Base-by-base conservation (phyloP, 2,888 invertebrate species). In the Hemicrepidius hirtus region DNA sequence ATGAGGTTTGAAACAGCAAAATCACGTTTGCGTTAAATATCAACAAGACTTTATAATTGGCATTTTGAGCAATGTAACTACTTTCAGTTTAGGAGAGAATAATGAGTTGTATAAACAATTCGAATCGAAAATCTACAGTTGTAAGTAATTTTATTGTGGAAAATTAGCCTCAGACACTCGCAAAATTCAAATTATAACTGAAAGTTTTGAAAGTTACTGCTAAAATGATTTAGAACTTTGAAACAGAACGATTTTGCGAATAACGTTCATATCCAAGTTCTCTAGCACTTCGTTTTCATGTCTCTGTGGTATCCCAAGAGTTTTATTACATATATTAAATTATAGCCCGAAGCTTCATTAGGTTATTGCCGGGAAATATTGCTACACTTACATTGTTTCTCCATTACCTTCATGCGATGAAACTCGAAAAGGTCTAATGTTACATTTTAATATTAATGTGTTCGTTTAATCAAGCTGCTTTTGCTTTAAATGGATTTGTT, bases 361-460 rank as follows among this genome's bases (percentile, higher is more conserved):
- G 46, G 16, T 20, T 46, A 32, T 32, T 7, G 46, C 16, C 46
- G 46, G 46, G 46, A 40, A 46, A 46, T 53, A 20, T 21, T 28
- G 24, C 53, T 5, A 28, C 53, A 53, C 6, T n/a, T 53, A 53
- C 53, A 53, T 53, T 28, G 53, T 24, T n/a, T 53, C 20, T 50
- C 50, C 50, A 50, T 50, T 50, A 50, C n/a, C 50, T 50, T 13
- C 50, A 3, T 13, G 50, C 24, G 50, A 9, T 13, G 24, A 16
- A 44, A 24, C 3, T 7, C 6, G 10, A 20, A 24, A 13, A 4
- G 3, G 50, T 18, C 50, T 9, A 7, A 24, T 50, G 24, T 50
- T 50, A 50, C 50, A 12, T 12, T 50, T 50, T n/a, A 50, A 24
- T 24, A 24, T 24, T 24, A 5, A 24, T 5, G 24, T 24, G 24